Evolutionary conservation across 2,888 invertebrate genomes (phyloP).

Genomic region (Achlya flavicornis): DNA sequence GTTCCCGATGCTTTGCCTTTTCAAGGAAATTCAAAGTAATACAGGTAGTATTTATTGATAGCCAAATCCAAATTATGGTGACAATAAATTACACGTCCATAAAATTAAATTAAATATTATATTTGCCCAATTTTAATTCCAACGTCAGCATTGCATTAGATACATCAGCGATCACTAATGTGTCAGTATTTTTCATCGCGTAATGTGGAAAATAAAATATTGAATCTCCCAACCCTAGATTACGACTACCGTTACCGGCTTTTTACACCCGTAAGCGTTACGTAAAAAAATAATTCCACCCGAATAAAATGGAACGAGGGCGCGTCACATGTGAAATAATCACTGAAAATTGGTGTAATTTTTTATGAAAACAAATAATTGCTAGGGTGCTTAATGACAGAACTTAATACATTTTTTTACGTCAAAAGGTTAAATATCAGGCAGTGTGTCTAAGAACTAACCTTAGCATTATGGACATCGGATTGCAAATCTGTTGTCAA

Average conservation of each 20-base stretch:
- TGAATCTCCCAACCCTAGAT: neutral
- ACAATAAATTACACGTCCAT: no score
- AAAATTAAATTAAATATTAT: no score
- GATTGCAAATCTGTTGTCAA: no score
- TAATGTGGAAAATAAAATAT: neutral
- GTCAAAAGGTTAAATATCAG: neutral
- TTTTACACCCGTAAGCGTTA: neutral
- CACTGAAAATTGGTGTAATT: conserved; percentile 9
- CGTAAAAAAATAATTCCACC: conserved; percentile 4
- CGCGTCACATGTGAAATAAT: neutral
- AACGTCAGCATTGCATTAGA: neutral
- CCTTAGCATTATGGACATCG: no score
- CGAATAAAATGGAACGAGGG: conserved; percentile 10
- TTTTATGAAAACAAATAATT: conserved; percentile 3
- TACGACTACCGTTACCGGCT: neutral
- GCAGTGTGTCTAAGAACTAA: neutral
- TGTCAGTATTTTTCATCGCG: neutral
- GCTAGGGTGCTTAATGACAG: neutral
- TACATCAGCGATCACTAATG: neutral
- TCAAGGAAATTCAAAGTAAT: no score
- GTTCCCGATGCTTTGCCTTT: no score
- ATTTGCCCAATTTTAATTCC: no score
- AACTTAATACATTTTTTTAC: neutral
- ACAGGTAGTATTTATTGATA: no score
- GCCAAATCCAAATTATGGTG: no score